Evolutionary conservation across 2,113 vertebrate species (phyloP).

Genomic region (Aplodontia rufa): DNA sequence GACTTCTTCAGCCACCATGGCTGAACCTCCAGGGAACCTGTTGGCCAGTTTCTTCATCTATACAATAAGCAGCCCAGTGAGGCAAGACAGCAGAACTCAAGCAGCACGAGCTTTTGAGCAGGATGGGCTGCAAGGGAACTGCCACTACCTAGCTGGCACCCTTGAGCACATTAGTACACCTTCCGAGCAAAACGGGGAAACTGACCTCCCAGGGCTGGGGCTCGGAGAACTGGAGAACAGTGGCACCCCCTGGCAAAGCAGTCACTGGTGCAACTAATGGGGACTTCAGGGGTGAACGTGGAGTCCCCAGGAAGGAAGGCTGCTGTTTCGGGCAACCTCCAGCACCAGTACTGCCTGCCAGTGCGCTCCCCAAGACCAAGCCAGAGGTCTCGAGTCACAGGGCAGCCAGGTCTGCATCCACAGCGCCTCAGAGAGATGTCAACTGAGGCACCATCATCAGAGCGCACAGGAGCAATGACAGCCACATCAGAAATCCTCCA

Average conservation of each 20-base stretch:
- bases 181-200: not conserved
- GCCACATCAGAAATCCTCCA: not conserved
- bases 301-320: rapidly evolving
- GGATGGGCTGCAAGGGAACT: rapidly evolving
- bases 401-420: not conserved
- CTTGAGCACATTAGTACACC: not conserved
- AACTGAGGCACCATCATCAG: not conserved
- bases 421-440: not conserved
- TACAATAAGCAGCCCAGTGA: not conserved
- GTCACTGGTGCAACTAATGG: not conserved
- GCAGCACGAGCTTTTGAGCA: rapidly evolving
- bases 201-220: not conserved
- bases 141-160: not conserved
- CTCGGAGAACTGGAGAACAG: not conserved
- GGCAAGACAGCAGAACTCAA: not conserved
- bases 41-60: not conserved
- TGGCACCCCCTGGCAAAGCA: not conserved
- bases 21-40: not conserved
- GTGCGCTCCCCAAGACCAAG: not conserved
- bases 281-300: not conserved
- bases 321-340: not conserved
- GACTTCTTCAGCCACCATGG: not conserved
- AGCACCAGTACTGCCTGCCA: not conserved
- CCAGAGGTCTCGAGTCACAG: not conserved
- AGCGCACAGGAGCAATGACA: not conserved